Conservation (phyloP, 2,888 invertebrate genomes). For the Pandemis cinnamomeana region DNA sequence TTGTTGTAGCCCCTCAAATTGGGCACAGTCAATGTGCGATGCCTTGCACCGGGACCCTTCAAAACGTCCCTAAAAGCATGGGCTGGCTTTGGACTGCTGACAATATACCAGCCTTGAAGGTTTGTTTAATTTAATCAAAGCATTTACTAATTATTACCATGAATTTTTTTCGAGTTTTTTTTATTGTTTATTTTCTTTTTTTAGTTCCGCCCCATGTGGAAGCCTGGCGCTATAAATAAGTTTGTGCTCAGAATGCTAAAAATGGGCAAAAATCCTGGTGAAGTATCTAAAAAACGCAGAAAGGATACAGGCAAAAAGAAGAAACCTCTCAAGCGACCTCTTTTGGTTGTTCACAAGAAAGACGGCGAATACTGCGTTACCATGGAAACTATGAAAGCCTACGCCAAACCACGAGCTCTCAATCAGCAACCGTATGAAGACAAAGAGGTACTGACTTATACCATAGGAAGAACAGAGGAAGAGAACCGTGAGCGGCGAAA, state of each 20-base stretch:
- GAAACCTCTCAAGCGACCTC: conserved; percentile 68
- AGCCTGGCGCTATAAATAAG: conserved; percentile 76
- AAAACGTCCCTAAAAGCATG: conserved; percentile 73
- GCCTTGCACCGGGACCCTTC: conserved; percentile 66
- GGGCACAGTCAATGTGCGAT: conserved; percentile 72
- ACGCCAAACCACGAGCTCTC: conserved; percentile 62
- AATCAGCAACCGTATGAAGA: conserved; percentile 78
- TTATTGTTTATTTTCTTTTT: conserved; percentile 54
- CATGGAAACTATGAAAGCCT: conserved; percentile 77
- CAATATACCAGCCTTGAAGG: conserved; percentile 73
- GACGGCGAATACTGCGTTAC: conserved; percentile 76
- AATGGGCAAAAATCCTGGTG: conserved; percentile 70
- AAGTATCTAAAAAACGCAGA: conserved; percentile 66
- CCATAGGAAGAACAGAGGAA: conserved; percentile 75
- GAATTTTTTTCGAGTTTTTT: conserved; percentile 45
- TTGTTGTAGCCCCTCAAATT: conserved; percentile 72
- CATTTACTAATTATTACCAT: background rate
- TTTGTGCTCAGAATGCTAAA: conserved; percentile 69
- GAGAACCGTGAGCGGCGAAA: conserved; percentile 70
- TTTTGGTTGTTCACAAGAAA: conserved; percentile 72
- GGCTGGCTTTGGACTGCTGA: conserved; percentile 82
- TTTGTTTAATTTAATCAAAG: conserved; percentile 46
- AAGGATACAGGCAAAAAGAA: conserved; percentile 60
- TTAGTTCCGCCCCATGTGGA: conserved; percentile 77
- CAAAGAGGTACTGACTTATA: conserved; percentile 69